Conservation (phyloP, 2,797 vertebrate genomes). For the Spinibarbus caldwelli region DNA sequence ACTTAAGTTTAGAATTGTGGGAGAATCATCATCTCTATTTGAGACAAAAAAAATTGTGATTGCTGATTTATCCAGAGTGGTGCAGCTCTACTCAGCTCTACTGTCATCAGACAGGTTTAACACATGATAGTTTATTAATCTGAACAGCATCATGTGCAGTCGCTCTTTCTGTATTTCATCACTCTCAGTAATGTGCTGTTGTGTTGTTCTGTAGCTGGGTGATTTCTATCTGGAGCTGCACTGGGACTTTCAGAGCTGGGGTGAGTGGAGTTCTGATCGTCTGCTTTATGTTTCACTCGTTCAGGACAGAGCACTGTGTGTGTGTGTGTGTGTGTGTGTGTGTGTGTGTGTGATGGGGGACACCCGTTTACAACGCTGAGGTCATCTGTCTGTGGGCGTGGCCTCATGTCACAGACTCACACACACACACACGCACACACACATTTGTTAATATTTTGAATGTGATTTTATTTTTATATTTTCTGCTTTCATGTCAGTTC, state of each 20-base stretch:
- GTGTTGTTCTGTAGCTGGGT: constrained; percentile 85
- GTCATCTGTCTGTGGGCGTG: constrained; percentile 39
- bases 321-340: background rate
- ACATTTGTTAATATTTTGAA: too few relatives aligned
- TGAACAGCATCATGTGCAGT: too few relatives aligned
- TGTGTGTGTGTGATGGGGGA: background rate
- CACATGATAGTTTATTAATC: too few relatives aligned
- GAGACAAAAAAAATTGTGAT: too few relatives aligned
- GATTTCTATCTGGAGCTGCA: constrained; percentile 99
- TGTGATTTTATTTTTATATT: too few relatives aligned
- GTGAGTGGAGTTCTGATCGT: constrained; percentile 78
- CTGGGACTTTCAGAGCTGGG: constrained; percentile 99
- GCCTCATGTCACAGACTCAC: constrained; percentile 10
- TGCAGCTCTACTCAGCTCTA: too few relatives aligned
- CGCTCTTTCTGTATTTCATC: background rate
- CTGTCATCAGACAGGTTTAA: too few relatives aligned
- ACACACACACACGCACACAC: background rate
- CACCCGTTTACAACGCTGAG: constrained; percentile 25
- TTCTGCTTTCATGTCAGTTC: too few relatives aligned
- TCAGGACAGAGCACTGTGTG: background rate
- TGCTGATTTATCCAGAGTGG: too few relatives aligned
- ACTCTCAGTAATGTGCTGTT: too few relatives aligned
- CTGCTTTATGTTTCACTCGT: background rate
- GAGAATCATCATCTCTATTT: too few relatives aligned
- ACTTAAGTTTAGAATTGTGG: too few relatives aligned